phyloP scores from a whole-genome alignment of 64 coral and sea anemone species.

The Montipora cactus region DNA sequence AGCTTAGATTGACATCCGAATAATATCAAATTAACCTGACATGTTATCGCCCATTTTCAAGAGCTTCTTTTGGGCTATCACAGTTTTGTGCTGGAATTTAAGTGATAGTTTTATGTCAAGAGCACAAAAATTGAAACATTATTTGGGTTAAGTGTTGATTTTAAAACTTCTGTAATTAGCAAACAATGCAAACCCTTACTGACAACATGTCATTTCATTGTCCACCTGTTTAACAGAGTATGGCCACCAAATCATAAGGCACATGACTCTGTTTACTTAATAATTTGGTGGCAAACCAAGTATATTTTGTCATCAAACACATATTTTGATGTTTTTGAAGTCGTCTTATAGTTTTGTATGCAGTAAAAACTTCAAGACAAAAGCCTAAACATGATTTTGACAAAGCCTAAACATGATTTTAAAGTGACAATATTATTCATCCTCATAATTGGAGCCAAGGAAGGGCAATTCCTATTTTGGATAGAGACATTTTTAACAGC shows the following conservation, averaged over 20 bases:
- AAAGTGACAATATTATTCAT: too few species aligned
- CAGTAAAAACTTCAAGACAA: too few species aligned
- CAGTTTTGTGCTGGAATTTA: not conserved
- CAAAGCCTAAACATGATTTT: too few species aligned
- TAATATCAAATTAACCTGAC: too few species aligned
- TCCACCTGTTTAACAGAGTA: not conserved
- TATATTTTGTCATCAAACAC: not conserved
- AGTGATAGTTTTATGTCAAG: not conserved
- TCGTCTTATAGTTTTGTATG: too few species aligned
- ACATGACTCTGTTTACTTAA: not conserved
- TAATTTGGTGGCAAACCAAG: not conserved
- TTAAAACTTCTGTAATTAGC: not conserved
- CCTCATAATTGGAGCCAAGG: too few species aligned
- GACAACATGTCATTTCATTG: not conserved
- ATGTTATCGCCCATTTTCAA: too few species aligned
- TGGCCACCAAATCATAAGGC: not conserved
- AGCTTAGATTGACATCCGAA: not conserved
- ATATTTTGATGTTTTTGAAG: too few species aligned
- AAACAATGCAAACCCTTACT: not conserved
- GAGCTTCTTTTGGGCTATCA: not conserved
- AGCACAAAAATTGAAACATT: not conserved
- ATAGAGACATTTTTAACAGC: too few species aligned
- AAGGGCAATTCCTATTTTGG: too few species aligned
- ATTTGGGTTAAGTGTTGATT: not conserved
- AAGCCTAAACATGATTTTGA: too few species aligned